A percentile compares a stretch with the other conserved stretches of the same genome.
Evolutionary conservation across 2,888 invertebrate species (phyloP).

Genomic region (Phyto melanocephala): DNA sequence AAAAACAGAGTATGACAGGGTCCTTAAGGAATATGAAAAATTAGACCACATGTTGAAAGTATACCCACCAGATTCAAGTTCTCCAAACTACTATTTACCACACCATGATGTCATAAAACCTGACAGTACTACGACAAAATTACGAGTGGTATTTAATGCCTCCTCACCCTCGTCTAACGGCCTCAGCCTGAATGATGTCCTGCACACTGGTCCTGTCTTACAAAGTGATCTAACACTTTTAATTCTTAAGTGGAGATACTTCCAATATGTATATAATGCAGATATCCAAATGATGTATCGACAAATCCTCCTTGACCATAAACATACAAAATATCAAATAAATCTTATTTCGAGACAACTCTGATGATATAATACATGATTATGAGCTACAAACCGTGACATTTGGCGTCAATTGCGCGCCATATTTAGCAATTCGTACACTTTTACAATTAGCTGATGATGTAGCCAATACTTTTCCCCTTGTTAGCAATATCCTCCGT

Average conservation of each 20-base stretch:
- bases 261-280: slow-evolving; percentile 39
- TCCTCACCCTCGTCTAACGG: slow-evolving; percentile 24
- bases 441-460: neutral
- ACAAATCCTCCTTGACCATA: slow-evolving; percentile 6
- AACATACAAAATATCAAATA: slow-evolving; percentile 15
- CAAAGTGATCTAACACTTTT: slow-evolving; percentile 53
- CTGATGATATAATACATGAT: neutral
- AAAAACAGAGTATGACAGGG: slow-evolving; percentile 13
- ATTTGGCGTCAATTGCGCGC: neutral
- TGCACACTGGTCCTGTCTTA: slow-evolving; percentile 41
- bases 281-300: slow-evolving; percentile 57
- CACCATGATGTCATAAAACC: slow-evolving; percentile 20
- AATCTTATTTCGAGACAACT: neutral
- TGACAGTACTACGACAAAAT: neutral
- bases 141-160: slow-evolving; percentile 9
- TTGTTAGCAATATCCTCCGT: neutral
- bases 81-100: neutral
- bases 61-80: neutral
- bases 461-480: neutral
- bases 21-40: neutral
- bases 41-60: neutral
- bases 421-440: slow-evolving; percentile 5
- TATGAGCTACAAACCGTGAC: neutral
- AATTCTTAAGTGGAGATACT: slow-evolving; percentile 43
- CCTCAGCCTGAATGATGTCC: neutral